These are phyloP conservation scores for Anthopleura xanthogrammica DNA, from an alignment of 92 coral and sea anemone genomes.

Conservation along the genomic window DNA sequence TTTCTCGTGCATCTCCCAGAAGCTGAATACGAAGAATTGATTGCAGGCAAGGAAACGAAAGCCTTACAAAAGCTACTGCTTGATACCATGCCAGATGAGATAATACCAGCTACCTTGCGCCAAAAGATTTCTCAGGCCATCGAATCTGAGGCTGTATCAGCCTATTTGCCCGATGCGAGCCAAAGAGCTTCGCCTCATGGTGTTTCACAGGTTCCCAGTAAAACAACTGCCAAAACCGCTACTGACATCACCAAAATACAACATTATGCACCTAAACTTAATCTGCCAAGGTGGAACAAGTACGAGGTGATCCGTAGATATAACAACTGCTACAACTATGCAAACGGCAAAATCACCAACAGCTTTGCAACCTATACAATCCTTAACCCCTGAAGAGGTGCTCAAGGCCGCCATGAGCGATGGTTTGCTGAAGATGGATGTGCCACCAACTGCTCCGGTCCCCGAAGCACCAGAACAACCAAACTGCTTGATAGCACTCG, in stretches of 20 bases:
- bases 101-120: constrained; percentile 5
- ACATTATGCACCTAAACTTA: constrained; percentile 16
- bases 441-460: not conserved
- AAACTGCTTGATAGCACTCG: constrained; percentile 22
- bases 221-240: too few relatives aligned
- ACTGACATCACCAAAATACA: not conserved
- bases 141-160: constrained; percentile 11
- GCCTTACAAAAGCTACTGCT: constrained; percentile 7
- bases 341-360: constrained; percentile 34
- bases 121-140: constrained; percentile 10
- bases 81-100: constrained; percentile 26
- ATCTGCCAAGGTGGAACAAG: constrained; percentile 12
- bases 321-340: constrained; percentile 46
- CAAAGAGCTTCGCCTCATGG: too few relatives aligned
- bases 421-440: constrained; percentile 27
- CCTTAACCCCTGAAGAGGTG: not conserved
- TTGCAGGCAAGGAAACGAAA: constrained; percentile 5
- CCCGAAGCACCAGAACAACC: constrained; percentile 27
- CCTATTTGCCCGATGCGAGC: not conserved
- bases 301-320: not conserved
- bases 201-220: too few relatives aligned
- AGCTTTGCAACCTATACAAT: not conserved
- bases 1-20: constrained; percentile 17
- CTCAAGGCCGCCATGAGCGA: constrained; percentile 16
- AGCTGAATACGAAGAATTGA: constrained; percentile 21